Evolutionary conservation across 2,888 invertebrate genomes (phyloP).

Genomic region (Ptychoptera contaminata): DNA sequence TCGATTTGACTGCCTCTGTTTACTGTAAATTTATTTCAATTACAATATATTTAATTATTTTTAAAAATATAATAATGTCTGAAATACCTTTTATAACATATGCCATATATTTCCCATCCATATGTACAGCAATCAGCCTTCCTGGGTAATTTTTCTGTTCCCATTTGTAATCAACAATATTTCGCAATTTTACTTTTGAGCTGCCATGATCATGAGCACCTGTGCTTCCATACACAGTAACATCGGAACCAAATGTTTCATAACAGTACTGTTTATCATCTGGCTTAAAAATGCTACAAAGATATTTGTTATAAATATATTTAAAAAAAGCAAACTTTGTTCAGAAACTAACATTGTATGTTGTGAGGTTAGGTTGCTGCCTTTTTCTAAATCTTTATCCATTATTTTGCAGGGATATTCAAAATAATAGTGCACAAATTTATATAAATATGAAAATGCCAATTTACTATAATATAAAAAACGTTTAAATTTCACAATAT

Average conservation of each 20-base stretch:
- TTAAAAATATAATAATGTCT: neutral
- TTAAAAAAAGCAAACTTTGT: no score
- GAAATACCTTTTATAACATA: constrained; percentile 78
- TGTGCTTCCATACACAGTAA: constrained; percentile 51
- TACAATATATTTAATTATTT: neutral
- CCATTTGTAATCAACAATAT: constrained; percentile 87
- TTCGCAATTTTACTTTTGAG: constrained; percentile 79
- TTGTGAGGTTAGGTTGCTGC: no score
- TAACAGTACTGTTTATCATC: constrained; percentile 23
- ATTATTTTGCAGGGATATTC: no score
- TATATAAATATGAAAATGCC: no score
- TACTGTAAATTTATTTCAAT: neutral
- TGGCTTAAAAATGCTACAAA: constrained; percentile 20
- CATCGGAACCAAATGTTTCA: constrained; percentile 33
- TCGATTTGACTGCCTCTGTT: constrained; percentile 22
- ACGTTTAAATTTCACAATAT: no score
- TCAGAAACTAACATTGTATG: no score
- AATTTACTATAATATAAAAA: no score
- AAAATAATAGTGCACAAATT: no score
- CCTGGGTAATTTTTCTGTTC: constrained; percentile 77
- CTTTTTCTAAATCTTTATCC: no score
- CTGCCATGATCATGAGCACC: constrained; percentile 62
- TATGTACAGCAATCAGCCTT: constrained; percentile 75
- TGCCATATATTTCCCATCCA: constrained; percentile 70
- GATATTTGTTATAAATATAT: neutral